phyloP scores from a whole-genome alignment of 2,888 invertebrate species.

The Idaea aversata region DNA sequence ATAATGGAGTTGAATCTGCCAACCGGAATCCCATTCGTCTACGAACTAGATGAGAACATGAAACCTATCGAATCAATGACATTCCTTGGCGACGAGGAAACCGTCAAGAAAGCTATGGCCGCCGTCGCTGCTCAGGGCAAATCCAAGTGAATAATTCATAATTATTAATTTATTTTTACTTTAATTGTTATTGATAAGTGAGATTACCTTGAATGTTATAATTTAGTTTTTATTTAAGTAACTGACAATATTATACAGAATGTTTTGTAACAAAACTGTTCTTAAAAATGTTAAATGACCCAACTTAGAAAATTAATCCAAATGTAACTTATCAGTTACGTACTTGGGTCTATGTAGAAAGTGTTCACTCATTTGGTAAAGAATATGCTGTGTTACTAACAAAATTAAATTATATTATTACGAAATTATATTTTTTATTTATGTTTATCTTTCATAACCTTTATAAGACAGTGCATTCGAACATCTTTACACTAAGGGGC shows the following conservation, averaged over 20 bases:
- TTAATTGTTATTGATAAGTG: not conserved
- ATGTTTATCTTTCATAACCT: no score
- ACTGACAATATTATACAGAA: not conserved
- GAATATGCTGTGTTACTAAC: not conserved
- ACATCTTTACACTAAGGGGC: no score
- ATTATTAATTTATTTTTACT: constrained; percentile 18
- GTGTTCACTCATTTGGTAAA: not conserved
- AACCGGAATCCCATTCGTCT: constrained; percentile 90
- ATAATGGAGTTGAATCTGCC: constrained; percentile 89
- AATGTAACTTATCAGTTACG: not conserved
- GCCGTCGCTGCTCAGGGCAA: constrained; percentile 90
- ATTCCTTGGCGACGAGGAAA: constrained; percentile 89
- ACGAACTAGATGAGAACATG: constrained; percentile 85
- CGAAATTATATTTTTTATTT: no score
- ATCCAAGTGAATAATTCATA: constrained; percentile 76
- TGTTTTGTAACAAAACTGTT: not conserved
- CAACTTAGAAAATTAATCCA: not conserved
- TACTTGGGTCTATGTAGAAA: not conserved
- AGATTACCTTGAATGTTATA: not conserved
- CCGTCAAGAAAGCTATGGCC: constrained; percentile 87
- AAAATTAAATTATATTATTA: not conserved
- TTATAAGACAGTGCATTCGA: no score
- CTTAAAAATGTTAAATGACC: not conserved
- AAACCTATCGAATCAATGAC: constrained; percentile 85
- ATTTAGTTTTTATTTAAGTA: not conserved